A percentile compares a stretch with the other conserved stretches of the same genome.
Evolutionary conservation across 2,113 vertebrate species (phyloP).

Genomic region (Grus americana): DNA sequence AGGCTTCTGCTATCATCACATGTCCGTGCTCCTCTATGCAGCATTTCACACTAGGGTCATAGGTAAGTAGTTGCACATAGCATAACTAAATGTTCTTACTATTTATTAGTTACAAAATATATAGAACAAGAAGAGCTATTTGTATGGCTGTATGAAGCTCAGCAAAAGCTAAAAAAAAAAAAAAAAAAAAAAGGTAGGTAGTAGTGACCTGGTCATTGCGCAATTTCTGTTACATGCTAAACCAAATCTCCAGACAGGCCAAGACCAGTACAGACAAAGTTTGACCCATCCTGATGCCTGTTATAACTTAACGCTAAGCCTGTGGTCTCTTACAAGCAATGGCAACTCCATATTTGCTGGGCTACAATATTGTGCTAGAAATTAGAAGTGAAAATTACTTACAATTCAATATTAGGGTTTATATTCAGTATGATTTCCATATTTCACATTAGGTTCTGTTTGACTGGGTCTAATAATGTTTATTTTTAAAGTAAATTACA

Average conservation of each 20-base stretch:
- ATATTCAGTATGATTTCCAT: background rate
- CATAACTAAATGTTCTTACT: background rate
- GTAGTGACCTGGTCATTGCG: background rate
- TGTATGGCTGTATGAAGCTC: accelerated
- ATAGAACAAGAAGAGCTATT: background rate
- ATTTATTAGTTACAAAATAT: background rate
- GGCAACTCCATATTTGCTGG: background rate
- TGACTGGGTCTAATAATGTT: background rate
- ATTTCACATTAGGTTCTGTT: background rate
- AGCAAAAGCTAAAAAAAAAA: background rate
- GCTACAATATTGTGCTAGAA: background rate
- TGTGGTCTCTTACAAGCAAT: background rate
- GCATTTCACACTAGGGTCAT: background rate
- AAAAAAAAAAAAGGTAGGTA: background rate
- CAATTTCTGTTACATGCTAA: background rate
- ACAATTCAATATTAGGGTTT: background rate
- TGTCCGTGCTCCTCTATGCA: accelerated
- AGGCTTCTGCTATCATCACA: accelerated
- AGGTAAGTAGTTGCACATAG: background rate
- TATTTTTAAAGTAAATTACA: background rate
- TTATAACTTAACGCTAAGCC: background rate
- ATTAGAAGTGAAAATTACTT: background rate
- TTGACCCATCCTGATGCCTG: background rate
- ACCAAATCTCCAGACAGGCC: background rate
- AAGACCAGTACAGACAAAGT: background rate